A percentile compares a stretch with the other conserved stretches of the same genome.
phyloP scores from a whole-genome alignment of 2,113 vertebrate genomes.

The Charina bottae region DNA sequence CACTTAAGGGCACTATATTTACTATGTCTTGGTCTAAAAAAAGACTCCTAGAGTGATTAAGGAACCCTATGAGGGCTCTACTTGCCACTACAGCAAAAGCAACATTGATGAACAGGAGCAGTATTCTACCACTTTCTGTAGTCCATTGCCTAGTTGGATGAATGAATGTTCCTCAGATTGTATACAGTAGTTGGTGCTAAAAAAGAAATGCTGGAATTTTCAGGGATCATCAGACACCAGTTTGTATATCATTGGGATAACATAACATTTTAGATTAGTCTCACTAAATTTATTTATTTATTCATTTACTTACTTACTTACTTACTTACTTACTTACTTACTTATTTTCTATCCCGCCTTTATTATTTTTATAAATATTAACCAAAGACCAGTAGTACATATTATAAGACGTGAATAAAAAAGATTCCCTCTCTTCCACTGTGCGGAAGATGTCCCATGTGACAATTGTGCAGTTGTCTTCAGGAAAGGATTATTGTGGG shows the following conservation, averaged over 20 bases:
- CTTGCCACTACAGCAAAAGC: neutral
- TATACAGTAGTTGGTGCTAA: neutral
- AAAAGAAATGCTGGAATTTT: neutral
- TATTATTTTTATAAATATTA: neutral
- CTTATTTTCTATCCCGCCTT: no score
- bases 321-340: no score
- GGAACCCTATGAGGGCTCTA: neutral
- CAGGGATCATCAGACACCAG: neutral
- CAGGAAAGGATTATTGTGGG: neutral
- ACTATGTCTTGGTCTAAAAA: neutral
- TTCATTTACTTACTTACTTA: no score
- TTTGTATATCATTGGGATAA: neutral
- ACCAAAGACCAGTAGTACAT: neutral
- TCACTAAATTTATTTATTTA: neutral
- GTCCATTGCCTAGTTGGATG: neutral
- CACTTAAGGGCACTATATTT: neutral
- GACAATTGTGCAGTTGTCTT: neutral
- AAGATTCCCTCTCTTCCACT: neutral
- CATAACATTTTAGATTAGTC: neutral
- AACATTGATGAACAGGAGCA: neutral
- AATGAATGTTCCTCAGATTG: neutral
- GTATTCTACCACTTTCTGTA: neutral
- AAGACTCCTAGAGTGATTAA: neutral
- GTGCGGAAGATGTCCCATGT: neutral
- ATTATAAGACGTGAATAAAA: neutral